Percentiles rank a stretch among this genome's conserved stretches.
Evolutionary conservation across 2,113 vertebrate species (phyloP).

Genomic region (Micromys minutus): DNA sequence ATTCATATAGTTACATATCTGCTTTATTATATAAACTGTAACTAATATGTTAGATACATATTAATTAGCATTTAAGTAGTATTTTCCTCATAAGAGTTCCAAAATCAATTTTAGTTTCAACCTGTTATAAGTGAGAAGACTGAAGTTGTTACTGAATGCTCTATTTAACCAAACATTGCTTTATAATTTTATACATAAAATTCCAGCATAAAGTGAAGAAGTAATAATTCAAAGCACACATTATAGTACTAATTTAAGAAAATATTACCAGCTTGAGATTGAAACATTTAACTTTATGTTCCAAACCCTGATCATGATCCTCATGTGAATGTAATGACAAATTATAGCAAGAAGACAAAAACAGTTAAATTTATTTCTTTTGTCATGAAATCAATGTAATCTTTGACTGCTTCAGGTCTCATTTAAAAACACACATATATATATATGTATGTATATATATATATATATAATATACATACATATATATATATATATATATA

Average conservation of each 20-base stretch:
- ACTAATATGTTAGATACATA: background rate
- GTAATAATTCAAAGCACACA: conserved; percentile 90
- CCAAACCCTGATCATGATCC: conserved; percentile 86
- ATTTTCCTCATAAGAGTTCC: too few species aligned
- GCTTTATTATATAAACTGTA: background rate
- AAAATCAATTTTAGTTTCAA: background rate
- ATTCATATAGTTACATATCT: background rate
- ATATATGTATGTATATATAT: too few species aligned
- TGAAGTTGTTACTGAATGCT: conserved; percentile 89
- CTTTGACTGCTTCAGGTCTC: conserved; percentile 87
- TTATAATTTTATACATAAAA: conserved; percentile 89
- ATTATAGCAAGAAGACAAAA: conserved; percentile 84
- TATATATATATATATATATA: too few species aligned
- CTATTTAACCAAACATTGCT: conserved; percentile 93
- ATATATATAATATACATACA: too few species aligned
- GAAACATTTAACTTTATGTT: conserved; percentile 85
- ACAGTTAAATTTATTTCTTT: conserved; percentile 82
- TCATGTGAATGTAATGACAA: conserved; percentile 83
- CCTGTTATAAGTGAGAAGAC: background rate
- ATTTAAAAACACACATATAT: conserved; percentile 89
- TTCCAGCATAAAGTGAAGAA: conserved; percentile 86
- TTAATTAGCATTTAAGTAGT: background rate
- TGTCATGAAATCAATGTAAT: conserved; percentile 88
- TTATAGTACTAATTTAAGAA: conserved; percentile 91
- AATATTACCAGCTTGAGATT: conserved; percentile 86